A percentile compares a stretch with the other conserved stretches of the same genome.
These are phyloP conservation scores for Tanytarsus gracilentus DNA, from an alignment of 2,888 invertebrate genomes.

Conservation along the genomic window DNA sequence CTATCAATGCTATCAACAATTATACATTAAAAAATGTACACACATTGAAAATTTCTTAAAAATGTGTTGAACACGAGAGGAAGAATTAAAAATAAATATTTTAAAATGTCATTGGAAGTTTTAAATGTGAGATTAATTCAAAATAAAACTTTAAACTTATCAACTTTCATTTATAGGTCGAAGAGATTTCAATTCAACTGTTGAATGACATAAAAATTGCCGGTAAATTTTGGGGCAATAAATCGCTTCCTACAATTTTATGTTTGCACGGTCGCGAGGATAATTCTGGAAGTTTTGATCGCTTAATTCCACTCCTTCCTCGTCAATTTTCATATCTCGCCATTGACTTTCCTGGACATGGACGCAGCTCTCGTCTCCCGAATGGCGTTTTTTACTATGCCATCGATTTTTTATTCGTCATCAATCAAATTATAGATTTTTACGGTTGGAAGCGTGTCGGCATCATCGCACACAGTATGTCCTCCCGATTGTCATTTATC, in stretches of 20 bases:
- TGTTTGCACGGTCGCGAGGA: conserved; percentile 51
- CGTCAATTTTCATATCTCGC: conserved; percentile 47
- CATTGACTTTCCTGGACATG: conserved; percentile 63
- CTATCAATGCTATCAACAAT: too few relatives aligned
- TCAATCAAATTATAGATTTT: conserved; percentile 52
- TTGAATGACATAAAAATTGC: neutral
- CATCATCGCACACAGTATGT: conserved; percentile 60
- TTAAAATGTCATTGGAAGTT: too few relatives aligned
- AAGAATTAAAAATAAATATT: too few relatives aligned
- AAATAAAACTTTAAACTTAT: too few relatives aligned
- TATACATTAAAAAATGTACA: too few relatives aligned
- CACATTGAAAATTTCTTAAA: too few relatives aligned
- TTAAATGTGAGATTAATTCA: too few relatives aligned
- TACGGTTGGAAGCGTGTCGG: conserved; percentile 62
- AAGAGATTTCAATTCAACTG: neutral
- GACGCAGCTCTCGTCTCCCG: conserved; percentile 58
- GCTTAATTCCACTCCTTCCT: conserved; percentile 54
- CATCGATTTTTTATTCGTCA: conserved; percentile 41
- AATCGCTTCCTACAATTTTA: neutral
- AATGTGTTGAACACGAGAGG: too few relatives aligned
- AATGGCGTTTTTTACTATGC: conserved; percentile 48
- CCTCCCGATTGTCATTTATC: conserved; percentile 51
- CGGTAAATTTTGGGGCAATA: conserved; percentile 16
- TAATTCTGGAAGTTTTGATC: conserved; percentile 66
- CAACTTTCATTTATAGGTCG: neutral